Conservation (phyloP, 2,113 vertebrate genomes). For the Tyto alba region DNA sequence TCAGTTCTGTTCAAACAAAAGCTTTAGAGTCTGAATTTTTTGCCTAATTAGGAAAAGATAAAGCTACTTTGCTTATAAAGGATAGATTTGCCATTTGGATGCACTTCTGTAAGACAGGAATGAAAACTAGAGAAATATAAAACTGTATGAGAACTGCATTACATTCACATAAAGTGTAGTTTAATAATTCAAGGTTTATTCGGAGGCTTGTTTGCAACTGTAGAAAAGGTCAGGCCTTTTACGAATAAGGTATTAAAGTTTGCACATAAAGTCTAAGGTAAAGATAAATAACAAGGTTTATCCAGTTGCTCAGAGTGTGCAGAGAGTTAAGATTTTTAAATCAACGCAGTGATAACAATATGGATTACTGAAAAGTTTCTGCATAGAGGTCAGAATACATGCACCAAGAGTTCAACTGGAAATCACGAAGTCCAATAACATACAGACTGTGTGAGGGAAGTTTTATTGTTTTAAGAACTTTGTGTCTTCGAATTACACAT, state of each 20-base stretch:
- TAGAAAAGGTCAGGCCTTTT: slow-evolving; percentile 40
- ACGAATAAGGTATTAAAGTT: slow-evolving; percentile 49
- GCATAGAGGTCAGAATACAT: background rate
- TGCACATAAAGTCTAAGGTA: slow-evolving; percentile 26
- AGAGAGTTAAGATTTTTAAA: slow-evolving; percentile 21
- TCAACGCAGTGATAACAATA: background rate
- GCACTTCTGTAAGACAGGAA: background rate
- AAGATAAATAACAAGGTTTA: slow-evolving; percentile 22
- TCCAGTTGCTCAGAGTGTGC: background rate
- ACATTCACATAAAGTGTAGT: slow-evolving; percentile 23
- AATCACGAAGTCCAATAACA: background rate
- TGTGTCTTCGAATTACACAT: background rate
- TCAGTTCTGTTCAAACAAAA: background rate
- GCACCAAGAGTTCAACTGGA: background rate
- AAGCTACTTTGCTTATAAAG: background rate
- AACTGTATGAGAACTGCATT: background rate
- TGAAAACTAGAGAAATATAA: background rate
- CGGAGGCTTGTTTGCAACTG: slow-evolving; percentile 38
- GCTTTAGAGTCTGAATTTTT: background rate
- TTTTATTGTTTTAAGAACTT: slow-evolving; percentile 7
- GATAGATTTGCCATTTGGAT: background rate
- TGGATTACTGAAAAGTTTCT: background rate
- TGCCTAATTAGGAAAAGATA: background rate
- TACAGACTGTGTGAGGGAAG: background rate
- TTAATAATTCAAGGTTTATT: slow-evolving; percentile 58